phyloP scores from a whole-genome alignment of 1,140 invertebrate species.

The Phymorhynchus buccinoides region DNA sequence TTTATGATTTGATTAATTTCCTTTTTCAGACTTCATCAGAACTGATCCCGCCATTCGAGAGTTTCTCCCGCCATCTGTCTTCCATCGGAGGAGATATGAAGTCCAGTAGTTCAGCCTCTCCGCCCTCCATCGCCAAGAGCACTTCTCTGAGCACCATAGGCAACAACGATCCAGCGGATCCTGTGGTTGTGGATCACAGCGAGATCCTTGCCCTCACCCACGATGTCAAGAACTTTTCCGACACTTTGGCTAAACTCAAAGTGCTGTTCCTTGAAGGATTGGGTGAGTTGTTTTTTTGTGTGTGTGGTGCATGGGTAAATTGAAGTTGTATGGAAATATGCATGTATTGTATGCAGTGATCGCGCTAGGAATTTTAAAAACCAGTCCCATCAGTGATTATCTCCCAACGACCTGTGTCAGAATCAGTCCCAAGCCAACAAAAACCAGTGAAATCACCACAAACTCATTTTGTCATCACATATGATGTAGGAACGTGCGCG shows the following conservation, averaged over 20 bases:
- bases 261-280: conserved; percentile 73
- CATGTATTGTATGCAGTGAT: too few species aligned
- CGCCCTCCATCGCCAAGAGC: conserved; percentile 54
- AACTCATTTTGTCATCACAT: too few species aligned
- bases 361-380: too few species aligned
- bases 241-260: conserved; percentile 75
- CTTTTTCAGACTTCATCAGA: neutral
- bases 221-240: conserved; percentile 76
- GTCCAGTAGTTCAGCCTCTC: conserved; percentile 19
- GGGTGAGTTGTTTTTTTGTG: conserved; percentile 60
- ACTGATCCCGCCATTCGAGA: neutral
- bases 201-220: conserved; percentile 77
- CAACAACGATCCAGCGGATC: conserved; percentile 44
- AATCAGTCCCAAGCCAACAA: too few species aligned
- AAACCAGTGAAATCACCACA: too few species aligned
- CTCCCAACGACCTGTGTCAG: too few species aligned
- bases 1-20: neutral
- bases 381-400: too few species aligned
- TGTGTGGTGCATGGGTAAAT: too few species aligned
- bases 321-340: too few species aligned
- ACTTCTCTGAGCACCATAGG: conserved; percentile 59
- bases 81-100: conserved; percentile 24
- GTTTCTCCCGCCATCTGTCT: neutral
- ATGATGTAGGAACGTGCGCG: too few species aligned
- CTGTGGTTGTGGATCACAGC: conserved; percentile 73